Percentiles rank a stretch among this genome's conserved stretches.
Conservation (phyloP, 2,888 invertebrate genomes). For the Odontothrips loti region DNA sequence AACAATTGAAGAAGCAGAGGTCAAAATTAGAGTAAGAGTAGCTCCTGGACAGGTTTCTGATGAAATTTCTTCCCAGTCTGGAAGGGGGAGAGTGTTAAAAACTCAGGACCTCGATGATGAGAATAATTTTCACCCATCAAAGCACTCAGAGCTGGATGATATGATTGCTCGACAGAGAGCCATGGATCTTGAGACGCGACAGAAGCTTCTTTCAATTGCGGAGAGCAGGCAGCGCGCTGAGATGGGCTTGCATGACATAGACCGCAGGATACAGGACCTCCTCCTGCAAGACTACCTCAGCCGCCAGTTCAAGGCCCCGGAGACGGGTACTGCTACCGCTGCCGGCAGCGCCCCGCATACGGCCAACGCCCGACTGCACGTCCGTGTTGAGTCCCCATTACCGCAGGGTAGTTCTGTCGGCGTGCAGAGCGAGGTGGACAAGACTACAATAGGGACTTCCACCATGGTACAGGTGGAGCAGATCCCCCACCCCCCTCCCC, state of each 20-base stretch:
- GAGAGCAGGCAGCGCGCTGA: conserved; percentile 1
- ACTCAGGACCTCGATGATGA: conserved; percentile 2
- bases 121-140: neutral
- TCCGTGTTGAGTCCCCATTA: neutral
- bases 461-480: neutral
- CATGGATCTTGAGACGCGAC: neutral
- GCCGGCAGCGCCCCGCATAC: neutral
- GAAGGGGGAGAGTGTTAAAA: neutral
- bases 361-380: neutral
- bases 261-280: neutral
- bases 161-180: neutral
- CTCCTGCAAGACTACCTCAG: neutral
- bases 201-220: neutral
- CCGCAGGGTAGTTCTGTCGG: neutral
- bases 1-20: conserved; percentile 4
- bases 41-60: neutral
- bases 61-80: neutral
- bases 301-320: neutral
- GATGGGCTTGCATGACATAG: neutral
- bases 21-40: neutral
- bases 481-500: too few relatives aligned
- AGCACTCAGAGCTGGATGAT: neutral
- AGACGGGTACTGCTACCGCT: neutral
- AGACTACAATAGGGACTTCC: neutral
- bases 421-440: neutral